Base-by-base conservation (phyloP, 2,113 vertebrate genomes). In the Gavialis gangeticus region DNA sequence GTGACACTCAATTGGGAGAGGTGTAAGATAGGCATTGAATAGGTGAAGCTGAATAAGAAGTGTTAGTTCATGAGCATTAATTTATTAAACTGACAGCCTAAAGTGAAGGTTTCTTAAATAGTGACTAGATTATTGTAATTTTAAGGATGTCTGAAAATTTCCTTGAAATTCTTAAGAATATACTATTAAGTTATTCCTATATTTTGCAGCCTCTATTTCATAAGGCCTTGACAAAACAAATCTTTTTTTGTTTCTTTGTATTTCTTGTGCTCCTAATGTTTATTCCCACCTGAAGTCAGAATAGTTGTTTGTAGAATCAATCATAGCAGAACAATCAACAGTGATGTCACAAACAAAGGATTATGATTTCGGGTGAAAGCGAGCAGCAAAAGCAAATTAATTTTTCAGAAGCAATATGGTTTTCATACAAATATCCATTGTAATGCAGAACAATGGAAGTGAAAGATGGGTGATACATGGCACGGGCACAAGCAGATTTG, bases 241-340 rank as follows among this genome's bases (percentile, higher is more conserved):
- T 5, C 46, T 67, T 14, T 37, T 90, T 90, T 77, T 88, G 1
- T 81, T 92, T 28, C 62, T 2, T 78, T 19, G 78, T 94, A 80
- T 91, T 86, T 2, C 18, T 92, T 94, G 55, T 79, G 59, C 85
- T 95, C 77, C 67, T 78, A 17, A 6, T 92, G 12, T 82, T 94
- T 94, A 94, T 94, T 96, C 63, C 84, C 57, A 93, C 19, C 25
- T 87, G 79, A 94, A 94, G 28, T 67, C 84, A 94, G 73, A 91
- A 81, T 66, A 25, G 62, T 58, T 84, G 56, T 83, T 5, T 94
- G 84, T 85, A 63, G 55, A 27, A 94, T 96, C 86, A 92, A 46
- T 94, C 82, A 67, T 2, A 89, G 12, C 63, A 73, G 63, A 92
- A 25, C 64, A 83, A 87, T 91, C 84, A 88, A 90, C 54, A 79